phyloP scores from a whole-genome alignment of 2,888 invertebrate species.

The Autographa pulchrina region DNA sequence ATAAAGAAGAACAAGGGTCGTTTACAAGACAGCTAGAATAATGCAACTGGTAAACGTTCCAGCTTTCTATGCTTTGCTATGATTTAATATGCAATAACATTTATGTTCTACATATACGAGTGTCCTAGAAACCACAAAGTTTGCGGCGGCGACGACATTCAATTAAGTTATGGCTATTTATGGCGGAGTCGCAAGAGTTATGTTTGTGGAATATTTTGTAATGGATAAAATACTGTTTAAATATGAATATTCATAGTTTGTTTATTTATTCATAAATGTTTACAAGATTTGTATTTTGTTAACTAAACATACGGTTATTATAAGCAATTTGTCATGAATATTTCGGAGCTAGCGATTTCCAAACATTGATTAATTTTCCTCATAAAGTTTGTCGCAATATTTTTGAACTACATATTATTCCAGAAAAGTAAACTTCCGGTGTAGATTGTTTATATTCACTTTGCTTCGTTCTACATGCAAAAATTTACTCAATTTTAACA shows the following conservation, averaged over 20 bases:
- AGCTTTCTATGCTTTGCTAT: slow-evolving; percentile 28
- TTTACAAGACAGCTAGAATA: slow-evolving; percentile 49
- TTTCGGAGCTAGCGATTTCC: too few species aligned
- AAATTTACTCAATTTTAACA: not conserved
- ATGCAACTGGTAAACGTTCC: slow-evolving; percentile 40
- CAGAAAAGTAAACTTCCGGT: not conserved
- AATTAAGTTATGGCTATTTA: slow-evolving; percentile 16
- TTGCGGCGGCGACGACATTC: slow-evolving; percentile 32
- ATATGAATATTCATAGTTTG: slow-evolving; percentile 4
- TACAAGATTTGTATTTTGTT: not conserved
- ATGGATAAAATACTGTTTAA: not conserved
- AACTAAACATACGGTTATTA: not conserved
- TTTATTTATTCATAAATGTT: not conserved
- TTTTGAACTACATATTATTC: not conserved
- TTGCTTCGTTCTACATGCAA: not conserved
- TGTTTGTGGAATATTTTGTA: not conserved
- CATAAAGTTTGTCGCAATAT: too few species aligned
- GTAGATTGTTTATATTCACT: too few species aligned
- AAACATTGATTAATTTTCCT: too few species aligned
- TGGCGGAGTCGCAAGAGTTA: slow-evolving; percentile 1
- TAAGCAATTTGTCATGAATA: too few species aligned
- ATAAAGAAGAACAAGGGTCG: slow-evolving; percentile 48
- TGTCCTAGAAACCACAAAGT: slow-evolving; percentile 41
- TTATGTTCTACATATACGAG: slow-evolving; percentile 40
- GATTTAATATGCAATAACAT: slow-evolving; percentile 55